Evolutionary conservation across 2,888 invertebrate genomes (phyloP).

Genomic region (Nebria brevicollis): DNA sequence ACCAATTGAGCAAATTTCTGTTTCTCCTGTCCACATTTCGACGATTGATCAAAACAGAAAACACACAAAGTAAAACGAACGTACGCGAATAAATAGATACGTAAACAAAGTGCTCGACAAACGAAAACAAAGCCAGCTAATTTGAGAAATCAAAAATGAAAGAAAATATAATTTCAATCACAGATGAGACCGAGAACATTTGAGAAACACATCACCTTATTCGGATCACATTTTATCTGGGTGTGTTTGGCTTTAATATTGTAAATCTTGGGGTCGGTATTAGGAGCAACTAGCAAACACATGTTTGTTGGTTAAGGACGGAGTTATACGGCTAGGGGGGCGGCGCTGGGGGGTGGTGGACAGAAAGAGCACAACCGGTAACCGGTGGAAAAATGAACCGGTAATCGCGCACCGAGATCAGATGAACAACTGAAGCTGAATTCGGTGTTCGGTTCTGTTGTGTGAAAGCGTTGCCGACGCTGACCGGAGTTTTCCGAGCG

Average conservation of each 20-base stretch:
- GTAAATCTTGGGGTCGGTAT: not conserved
- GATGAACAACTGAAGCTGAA: conserved; percentile 33
- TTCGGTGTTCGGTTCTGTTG: not conserved
- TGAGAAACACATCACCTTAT: not conserved
- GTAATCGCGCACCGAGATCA: conserved; percentile 25
- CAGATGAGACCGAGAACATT: not conserved
- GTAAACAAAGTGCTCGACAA: conserved; percentile 19
- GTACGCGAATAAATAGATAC: not conserved
- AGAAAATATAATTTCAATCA: not conserved
- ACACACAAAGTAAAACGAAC: conserved; percentile 13
- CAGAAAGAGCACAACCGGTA: conserved; percentile 33
- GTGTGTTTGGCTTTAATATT: not conserved
- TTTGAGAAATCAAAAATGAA: not conserved
- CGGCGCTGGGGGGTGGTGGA: not conserved
- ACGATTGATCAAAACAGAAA: conserved; percentile 48
- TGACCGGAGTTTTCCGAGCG: conserved; percentile 31
- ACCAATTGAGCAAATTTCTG: conserved; percentile 86
- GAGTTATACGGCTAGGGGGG: conserved; percentile 12
- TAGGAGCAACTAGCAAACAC: conserved; percentile 13
- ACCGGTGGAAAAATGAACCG: conserved; percentile 16
- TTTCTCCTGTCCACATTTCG: conserved; percentile 75
- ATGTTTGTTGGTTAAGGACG: conserved; percentile 36
- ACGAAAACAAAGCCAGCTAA: not conserved
- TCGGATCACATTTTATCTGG: conserved; percentile 10
- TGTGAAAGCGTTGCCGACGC: conserved; percentile 18